Conservation (phyloP, 2,113 vertebrate genomes). For the Penelope pileata region DNA sequence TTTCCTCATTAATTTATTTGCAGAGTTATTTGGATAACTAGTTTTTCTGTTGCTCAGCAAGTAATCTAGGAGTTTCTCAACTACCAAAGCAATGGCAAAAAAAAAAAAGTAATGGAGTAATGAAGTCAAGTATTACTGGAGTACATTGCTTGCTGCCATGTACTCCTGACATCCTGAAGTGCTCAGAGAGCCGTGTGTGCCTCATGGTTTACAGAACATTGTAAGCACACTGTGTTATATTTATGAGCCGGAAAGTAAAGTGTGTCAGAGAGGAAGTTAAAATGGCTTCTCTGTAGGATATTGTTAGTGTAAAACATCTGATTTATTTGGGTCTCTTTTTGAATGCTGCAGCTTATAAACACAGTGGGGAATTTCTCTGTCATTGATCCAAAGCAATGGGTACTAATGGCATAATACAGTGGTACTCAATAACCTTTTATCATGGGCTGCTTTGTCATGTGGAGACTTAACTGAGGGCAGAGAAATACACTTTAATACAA, state of each 20-base stretch:
- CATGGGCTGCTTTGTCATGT: slow-evolving; percentile 55
- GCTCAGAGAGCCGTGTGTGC: background rate
- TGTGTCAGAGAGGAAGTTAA: slow-evolving; percentile 59
- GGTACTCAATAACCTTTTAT: slow-evolving; percentile 59
- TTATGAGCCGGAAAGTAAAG: slow-evolving; percentile 60
- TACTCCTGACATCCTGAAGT: background rate
- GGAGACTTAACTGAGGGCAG: slow-evolving; percentile 32
- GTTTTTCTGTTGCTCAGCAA: background rate
- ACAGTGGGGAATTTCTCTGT: slow-evolving; percentile 55
- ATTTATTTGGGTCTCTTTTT: slow-evolving; percentile 57
- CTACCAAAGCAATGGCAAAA: slow-evolving; percentile 4
- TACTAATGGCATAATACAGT: slow-evolving; percentile 64
- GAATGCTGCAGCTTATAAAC: slow-evolving; percentile 61
- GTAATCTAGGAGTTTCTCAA: slow-evolving; percentile 9
- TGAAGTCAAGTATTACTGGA: background rate
- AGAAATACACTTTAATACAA: background rate
- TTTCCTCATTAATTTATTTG: background rate
- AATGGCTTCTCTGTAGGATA: slow-evolving; percentile 48
- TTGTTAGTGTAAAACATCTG: slow-evolving; percentile 61
- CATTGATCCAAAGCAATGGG: slow-evolving; percentile 69
- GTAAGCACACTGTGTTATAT: slow-evolving; percentile 30
- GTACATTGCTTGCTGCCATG: background rate
- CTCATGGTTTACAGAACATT: background rate
- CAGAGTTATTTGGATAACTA: background rate
- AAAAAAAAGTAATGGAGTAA: background rate